These are phyloP conservation scores for Leptestheria dahalacensis DNA, from an alignment of 1,140 invertebrate species.

Conservation along the genomic window DNA sequence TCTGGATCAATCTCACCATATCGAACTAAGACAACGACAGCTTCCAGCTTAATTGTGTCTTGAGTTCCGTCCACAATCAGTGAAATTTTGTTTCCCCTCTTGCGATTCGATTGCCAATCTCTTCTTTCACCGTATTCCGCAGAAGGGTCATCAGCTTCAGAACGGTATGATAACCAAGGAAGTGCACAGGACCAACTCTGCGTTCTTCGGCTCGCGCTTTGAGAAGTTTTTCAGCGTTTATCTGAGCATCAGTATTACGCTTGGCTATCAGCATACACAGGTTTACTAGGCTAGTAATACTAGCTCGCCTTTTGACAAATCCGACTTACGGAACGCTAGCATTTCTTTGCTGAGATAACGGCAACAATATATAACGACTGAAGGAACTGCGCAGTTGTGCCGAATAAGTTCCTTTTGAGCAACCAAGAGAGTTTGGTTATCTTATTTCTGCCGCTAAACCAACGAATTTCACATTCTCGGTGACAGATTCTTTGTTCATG, in stretches of 20 bases:
- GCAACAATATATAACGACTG: too few species aligned
- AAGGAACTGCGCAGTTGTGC: too few species aligned
- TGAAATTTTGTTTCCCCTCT: neutral
- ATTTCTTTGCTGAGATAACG: too few species aligned
- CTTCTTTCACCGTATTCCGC: neutral
- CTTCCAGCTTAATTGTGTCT: slow-evolving; percentile 7
- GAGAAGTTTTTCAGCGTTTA: neutral
- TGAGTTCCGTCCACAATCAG: slow-evolving; percentile 6
- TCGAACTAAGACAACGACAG: slow-evolving; percentile 2
- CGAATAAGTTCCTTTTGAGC: too few species aligned
- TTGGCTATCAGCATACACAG: too few species aligned
- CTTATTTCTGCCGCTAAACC: too few species aligned
- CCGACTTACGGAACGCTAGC: too few species aligned
- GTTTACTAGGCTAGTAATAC: too few species aligned
- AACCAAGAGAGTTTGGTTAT: too few species aligned
- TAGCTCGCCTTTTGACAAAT: too few species aligned
- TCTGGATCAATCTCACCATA: slow-evolving; percentile 2
- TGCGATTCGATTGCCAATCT: slow-evolving; percentile 6
- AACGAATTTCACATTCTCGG: too few species aligned
- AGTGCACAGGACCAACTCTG: slow-evolving; percentile 6
- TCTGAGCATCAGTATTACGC: neutral
- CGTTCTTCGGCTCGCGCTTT: slow-evolving; percentile 8
- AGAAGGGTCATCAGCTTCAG: slow-evolving; percentile 1
- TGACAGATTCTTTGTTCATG: too few species aligned
- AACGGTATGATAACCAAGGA: slow-evolving; percentile 3